A percentile compares a stretch with the other conserved stretches of the same genome.
Conservation (phyloP, 2,888 invertebrate species). For the Lasioglossum morio region DNA sequence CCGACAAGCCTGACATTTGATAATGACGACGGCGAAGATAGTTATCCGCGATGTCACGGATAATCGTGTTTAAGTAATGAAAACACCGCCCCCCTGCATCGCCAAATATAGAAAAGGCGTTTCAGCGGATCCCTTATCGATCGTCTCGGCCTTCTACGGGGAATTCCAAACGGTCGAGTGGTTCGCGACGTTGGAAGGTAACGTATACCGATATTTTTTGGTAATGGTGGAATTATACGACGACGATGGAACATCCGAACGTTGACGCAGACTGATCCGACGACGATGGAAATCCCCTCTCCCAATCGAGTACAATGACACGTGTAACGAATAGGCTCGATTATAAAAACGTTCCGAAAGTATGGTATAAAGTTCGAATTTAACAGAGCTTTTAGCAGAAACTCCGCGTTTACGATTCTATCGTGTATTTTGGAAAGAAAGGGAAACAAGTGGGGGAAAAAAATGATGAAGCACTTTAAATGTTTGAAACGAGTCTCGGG, state of each 20-base stretch:
- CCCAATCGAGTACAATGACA: not conserved
- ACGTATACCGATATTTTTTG: not conserved
- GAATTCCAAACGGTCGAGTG: not conserved
- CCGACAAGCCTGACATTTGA: constrained; percentile 51
- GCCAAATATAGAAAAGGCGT: not conserved
- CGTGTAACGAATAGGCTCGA: not conserved
- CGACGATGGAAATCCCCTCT: not conserved
- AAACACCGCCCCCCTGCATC: not conserved
- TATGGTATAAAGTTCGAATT: not conserved
- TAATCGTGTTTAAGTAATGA: constrained; percentile 16
- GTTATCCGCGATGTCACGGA: not conserved
- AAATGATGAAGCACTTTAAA: not conserved
- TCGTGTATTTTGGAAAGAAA: not conserved
- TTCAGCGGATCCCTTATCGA: not conserved
- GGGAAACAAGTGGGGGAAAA: not conserved
- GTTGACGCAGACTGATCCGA: not conserved
- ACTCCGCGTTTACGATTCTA: not conserved
- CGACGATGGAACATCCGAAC: not conserved
- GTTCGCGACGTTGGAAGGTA: not conserved
- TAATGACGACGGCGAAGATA: constrained; percentile 7
- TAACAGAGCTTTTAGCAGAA: not conserved
- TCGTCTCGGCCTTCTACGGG: not conserved
- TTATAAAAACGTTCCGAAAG: not conserved
- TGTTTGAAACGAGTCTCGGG: not conserved
- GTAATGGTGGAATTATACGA: not conserved